Evolutionary conservation across 2,113 vertebrate species (phyloP).

Genomic region (Notothenia rossii): DNA sequence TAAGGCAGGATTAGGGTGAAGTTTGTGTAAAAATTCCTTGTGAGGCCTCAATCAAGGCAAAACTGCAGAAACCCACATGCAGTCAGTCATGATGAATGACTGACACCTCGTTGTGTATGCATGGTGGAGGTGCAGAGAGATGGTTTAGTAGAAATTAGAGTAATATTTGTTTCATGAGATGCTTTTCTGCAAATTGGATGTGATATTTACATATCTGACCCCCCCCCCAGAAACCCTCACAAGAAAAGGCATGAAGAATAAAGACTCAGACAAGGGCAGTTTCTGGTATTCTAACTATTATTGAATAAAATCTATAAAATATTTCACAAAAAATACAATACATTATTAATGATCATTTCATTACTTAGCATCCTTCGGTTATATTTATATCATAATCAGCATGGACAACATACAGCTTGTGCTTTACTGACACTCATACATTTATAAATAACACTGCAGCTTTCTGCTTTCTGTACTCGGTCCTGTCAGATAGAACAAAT

Average conservation of each 20-base stretch:
- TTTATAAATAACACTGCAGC: conserved; percentile 69
- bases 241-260: not conserved
- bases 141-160: no score
- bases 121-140: not conserved
- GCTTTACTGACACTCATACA: conserved; percentile 49
- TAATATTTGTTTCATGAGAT: not conserved
- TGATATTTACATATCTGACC: not conserved
- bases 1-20: not conserved
- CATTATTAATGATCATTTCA: conserved; percentile 47
- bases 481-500: conserved; percentile 2
- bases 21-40: not conserved
- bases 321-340: conserved; percentile 67
- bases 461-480: conserved; percentile 11
- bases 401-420: conserved; percentile 46
- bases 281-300: conserved; percentile 35
- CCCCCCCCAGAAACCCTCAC: not conserved
- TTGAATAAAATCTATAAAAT: conserved; percentile 74
- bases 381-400: conserved; percentile 38
- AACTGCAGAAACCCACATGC: conserved; percentile 24
- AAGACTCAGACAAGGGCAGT: conserved; percentile 17
- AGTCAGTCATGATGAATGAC: conserved; percentile 7
- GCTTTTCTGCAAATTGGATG: not conserved
- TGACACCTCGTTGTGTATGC: conserved; percentile 16
- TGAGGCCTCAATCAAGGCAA: not conserved
- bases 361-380: conserved; percentile 41